Conservation (phyloP, 2,113 vertebrate genomes). For the Rafetus swinhoei region DNA sequence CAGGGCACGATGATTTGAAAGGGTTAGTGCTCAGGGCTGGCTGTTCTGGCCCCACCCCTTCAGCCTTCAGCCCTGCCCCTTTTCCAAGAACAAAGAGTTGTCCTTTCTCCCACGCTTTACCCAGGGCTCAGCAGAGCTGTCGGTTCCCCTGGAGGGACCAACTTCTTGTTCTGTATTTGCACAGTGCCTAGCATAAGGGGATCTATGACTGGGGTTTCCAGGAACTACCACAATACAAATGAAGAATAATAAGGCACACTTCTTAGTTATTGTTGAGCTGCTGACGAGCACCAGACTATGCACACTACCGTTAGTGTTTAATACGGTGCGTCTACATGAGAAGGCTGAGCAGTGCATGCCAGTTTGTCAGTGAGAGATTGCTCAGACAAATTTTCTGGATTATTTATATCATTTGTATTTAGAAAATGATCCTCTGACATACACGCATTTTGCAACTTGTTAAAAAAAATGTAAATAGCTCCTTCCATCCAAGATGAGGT, state of each 20-base stretch:
- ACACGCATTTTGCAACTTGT: not conserved
- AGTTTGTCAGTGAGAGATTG: not conserved
- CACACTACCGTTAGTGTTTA: not conserved
- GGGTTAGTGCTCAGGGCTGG: too few relatives aligned
- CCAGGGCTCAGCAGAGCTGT: too few relatives aligned
- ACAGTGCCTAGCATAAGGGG: not conserved
- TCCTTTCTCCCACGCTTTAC: too few relatives aligned
- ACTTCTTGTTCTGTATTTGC: not conserved
- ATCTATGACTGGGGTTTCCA: not conserved
- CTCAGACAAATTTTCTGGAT: not conserved
- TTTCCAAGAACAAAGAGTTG: too few relatives aligned
- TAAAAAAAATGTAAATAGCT: not conserved
- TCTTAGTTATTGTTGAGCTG: not conserved
- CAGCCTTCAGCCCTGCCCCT: too few relatives aligned
- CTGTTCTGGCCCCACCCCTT: too few relatives aligned
- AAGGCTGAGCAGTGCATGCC: fast-evolving
- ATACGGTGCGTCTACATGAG: fast-evolving
- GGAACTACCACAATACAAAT: not conserved
- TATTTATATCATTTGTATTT: not conserved
- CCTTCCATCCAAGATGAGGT: not conserved
- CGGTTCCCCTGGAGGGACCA: not conserved
- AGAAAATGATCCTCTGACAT: not conserved
- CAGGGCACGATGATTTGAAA: too few relatives aligned
- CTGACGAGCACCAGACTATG: not conserved
- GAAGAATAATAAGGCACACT: not conserved